Conservation (phyloP, 1,140 invertebrate genomes). For the Drosophila pandora region DNA sequence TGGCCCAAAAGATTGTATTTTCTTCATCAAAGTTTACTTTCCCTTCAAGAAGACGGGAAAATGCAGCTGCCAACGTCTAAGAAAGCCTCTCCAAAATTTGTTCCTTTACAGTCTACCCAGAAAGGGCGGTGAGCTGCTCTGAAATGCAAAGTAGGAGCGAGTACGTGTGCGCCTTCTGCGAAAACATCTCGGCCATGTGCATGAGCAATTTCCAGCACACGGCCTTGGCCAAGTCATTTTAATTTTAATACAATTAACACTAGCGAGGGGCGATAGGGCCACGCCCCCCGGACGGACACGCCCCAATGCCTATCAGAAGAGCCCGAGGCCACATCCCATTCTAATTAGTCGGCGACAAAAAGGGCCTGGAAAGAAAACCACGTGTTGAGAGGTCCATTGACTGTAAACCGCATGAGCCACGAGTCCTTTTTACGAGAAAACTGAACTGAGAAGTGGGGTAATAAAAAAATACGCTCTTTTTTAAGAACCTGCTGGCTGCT, state of each 20-base stretch:
- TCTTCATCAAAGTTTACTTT: not conserved
- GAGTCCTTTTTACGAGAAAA: slow-evolving; percentile 33
- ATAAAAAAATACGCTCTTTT: slow-evolving; percentile 3
- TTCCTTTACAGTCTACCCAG: not conserved
- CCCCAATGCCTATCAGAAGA: slow-evolving; percentile 38
- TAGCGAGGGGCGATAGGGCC: slow-evolving; percentile 12
- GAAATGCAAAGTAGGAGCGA: not conserved
- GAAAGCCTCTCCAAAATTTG: slow-evolving; percentile 20
- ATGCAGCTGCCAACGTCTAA: slow-evolving; percentile 13
- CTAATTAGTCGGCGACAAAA: slow-evolving; percentile 56
- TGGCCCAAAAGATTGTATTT: slow-evolving; percentile 10
- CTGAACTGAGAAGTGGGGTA: slow-evolving; percentile 24
- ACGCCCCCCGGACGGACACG: too few relatives aligned
- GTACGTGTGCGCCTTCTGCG: slow-evolving; percentile 7
- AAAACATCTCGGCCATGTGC: slow-evolving; percentile 29
- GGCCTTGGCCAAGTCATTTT: slow-evolving; percentile 32
- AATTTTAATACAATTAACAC: slow-evolving; percentile 45
- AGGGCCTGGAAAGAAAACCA: slow-evolving; percentile 6
- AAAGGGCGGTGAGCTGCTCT: slow-evolving; percentile 6
- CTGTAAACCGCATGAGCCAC: slow-evolving; percentile 51
- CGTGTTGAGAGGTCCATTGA: slow-evolving; percentile 53
- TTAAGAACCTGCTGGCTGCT: not conserved
- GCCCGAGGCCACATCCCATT: slow-evolving; percentile 17
- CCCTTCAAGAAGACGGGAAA: slow-evolving; percentile 6
- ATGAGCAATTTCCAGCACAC: slow-evolving; percentile 26